phyloP scores from a whole-genome alignment of 2,113 vertebrate species.

The Hippocampus zosterae region DNA sequence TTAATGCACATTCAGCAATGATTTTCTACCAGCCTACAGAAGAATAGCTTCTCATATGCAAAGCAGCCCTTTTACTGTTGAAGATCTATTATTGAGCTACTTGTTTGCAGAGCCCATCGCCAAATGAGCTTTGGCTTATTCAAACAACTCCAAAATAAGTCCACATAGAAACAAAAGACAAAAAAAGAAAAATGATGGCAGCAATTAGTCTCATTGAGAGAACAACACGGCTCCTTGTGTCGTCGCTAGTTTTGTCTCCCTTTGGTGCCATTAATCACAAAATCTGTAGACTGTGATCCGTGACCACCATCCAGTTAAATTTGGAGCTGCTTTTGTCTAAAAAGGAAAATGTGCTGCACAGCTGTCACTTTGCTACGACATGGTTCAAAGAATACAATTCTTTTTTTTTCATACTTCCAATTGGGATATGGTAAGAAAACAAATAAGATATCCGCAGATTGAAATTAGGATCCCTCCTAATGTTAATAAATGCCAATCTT shows the following conservation, averaged over 20 bases:
- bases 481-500: not conserved
- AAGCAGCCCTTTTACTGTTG: slow-evolving; percentile 57
- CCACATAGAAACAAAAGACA: slow-evolving; percentile 15
- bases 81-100: slow-evolving; percentile 66
- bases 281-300: slow-evolving; percentile 33
- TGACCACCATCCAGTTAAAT: slow-evolving; percentile 27
- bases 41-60: slow-evolving; percentile 60
- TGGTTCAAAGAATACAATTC: not conserved
- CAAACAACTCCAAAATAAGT: slow-evolving; percentile 45
- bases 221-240: slow-evolving; percentile 52
- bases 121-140: slow-evolving; percentile 62
- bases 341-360: not conserved
- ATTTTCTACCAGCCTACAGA: slow-evolving; percentile 55
- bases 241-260: slow-evolving; percentile 47
- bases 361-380: slow-evolving; percentile 5
- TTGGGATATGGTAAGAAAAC: not conserved
- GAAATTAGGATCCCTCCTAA: not conserved
- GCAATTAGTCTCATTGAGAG: slow-evolving; percentile 64
- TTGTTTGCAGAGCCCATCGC: slow-evolving; percentile 68
- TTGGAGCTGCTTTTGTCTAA: slow-evolving; percentile 20
- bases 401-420: not conserved
- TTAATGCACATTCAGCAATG: slow-evolving; percentile 57
- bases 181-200: slow-evolving; percentile 42
- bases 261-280: slow-evolving; percentile 50
- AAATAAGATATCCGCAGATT: not conserved